Base-by-base conservation (phyloP, 2,797 vertebrate genomes). In the Simalia tracyae region DNA sequence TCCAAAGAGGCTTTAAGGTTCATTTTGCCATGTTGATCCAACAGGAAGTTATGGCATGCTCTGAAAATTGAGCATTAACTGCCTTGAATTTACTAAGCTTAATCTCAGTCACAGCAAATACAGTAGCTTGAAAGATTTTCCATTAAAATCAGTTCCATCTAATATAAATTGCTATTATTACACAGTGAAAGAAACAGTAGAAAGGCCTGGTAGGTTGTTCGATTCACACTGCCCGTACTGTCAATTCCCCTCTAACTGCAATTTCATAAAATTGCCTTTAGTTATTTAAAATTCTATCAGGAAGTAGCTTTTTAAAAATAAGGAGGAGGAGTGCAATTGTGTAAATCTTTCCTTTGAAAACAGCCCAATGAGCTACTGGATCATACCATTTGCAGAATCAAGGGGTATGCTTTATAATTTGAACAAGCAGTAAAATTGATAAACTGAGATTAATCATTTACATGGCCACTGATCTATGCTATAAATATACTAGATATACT, bases 121-220 rank as follows among this genome's bases (percentile, higher is more conserved):
- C 60, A 91, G 76, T 36, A 93, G 87, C 89, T 95, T 96, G 93
- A 96, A 96, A 95, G 84, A 95, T 96, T 95, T 94, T 95, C 88
- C 96, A 96, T 97, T 96, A 97, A 96, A 97, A 95, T 92, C 91
- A 90, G 94, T 95, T 96, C 93, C 89, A 81, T 90, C 87, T 96
- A 56, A 56, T 95, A 96, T 95, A 95, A 97, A 96, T 96, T 96
- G 92, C 93, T 92, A 92, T 96, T 96, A 96, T 95, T 95, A 91
- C 84, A 60, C 64, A 89, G 94, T 93, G 92, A 95, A 96, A 93
- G 68, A 60, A 93, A 95, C 92, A 90, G 89, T 96, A 86, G 61
- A 95, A 95, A 94, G 96, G 94, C 88, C 90, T 94, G 42, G 87
- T 94, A 91, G 89, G 68, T 95, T 93, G 28, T 94, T 95, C 91